Percentiles rank a stretch among this genome's conserved stretches.
These are phyloP conservation scores for Alcis repandata DNA, from an alignment of 2,888 invertebrate species.

Conservation along the genomic window DNA sequence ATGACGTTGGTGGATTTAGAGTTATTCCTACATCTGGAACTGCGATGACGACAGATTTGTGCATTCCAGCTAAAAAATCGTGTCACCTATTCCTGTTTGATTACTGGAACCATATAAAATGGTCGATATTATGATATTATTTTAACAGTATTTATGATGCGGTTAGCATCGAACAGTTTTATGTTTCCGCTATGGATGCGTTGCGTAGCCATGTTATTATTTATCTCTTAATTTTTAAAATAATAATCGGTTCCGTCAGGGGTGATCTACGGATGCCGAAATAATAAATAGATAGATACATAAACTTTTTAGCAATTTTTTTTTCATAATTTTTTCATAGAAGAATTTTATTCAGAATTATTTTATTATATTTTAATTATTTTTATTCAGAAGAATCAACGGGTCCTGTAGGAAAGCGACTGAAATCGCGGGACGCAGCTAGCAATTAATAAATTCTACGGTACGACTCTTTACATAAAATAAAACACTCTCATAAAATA, in stretches of 20 bases:
- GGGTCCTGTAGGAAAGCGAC: no score
- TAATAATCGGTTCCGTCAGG: not conserved
- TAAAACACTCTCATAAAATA: no score
- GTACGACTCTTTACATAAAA: no score
- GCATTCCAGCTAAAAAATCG: conserved; percentile 31
- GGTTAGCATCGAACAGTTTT: conserved; percentile 56
- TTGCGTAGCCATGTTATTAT: conserved; percentile 17
- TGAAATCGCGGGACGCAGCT: no score
- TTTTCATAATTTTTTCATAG: no score
- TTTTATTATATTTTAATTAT: no score
- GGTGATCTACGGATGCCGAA: no score
- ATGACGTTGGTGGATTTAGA: not conserved
- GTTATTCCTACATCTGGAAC: not conserved
- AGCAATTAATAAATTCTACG: no score
- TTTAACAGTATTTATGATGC: conserved; percentile 55
- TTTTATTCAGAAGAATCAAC: no score
- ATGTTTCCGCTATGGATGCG: conserved; percentile 56
- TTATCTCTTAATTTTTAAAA: conserved; percentile 27
- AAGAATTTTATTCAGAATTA: no score
- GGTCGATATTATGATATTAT: conserved; percentile 38
- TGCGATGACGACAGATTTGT: conserved; percentile 38
- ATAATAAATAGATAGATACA: no score
- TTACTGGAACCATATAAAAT: conserved; percentile 38
- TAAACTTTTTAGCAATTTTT: no score
- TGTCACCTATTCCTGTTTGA: conserved; percentile 43